Evolutionary conservation across 2,797 vertebrate species (phyloP), one percentile per base, ranked within the genome.

Genomic region (Synanceia verrucosa): DNA sequence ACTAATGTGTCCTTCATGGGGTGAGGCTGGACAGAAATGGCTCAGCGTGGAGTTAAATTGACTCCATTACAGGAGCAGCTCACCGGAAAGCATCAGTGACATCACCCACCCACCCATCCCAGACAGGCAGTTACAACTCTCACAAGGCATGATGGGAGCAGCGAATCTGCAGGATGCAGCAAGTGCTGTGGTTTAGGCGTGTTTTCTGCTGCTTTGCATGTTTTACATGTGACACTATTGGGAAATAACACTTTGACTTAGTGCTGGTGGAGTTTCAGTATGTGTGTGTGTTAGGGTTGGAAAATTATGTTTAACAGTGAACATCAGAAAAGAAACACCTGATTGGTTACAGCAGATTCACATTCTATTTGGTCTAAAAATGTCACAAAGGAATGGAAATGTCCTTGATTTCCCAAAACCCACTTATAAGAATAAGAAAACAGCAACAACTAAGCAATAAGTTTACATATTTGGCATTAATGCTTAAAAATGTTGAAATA

Each of bases 1-100:
- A 78, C 82, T 92, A 91, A 92, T 92, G 89, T 90, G 88, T 88
- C 91, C 88, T 89, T 92, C 87, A 90, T 89, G 83, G 87, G 81
- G 78, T 82, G 81, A 84, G 81, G 85, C 79, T 70, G 86, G 84
- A 85, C 86, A 84, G 83, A 89, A 92, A 89, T 89, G 89, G 87
- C 89, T 86, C 86, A 76, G 84, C 65, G 50, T 88, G 86, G 75
- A 90, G 85, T 86, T 91, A 92, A 91, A 92, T 92, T 88, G 91
- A 92, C 89, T 93, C 89, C 90, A 94, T 94, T 94, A 94, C 85
- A 73, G 79, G 78, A 77, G 83, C 89, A 76, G 82, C 5, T 63
- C 91, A 88, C 89, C 70, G 62, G 84, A 94, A 92, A 93, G 86
- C 84, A 85, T 88, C 82, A 68, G 88, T 94, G 89, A 92, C 93